Percentiles rank a stretch among this genome's conserved stretches.
Evolutionary conservation across 2,888 invertebrate genomes (phyloP).

Genomic region (Onthophagus sagittarius): DNA sequence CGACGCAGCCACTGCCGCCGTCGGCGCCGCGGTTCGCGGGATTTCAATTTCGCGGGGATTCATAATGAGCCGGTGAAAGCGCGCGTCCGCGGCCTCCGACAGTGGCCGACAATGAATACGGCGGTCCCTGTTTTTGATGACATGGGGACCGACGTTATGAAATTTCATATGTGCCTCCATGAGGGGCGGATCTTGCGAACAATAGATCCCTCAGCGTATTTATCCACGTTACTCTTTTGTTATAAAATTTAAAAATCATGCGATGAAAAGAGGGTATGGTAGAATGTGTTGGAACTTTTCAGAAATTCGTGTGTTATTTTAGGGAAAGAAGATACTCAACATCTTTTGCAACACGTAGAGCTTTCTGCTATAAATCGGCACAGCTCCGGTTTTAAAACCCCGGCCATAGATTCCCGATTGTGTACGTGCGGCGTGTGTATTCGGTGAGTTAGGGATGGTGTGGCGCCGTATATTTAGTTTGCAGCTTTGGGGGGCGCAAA

Average conservation of each 20-base stretch:
- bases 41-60: background rate
- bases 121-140: background rate
- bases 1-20: background rate
- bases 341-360: no score
- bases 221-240: background rate
- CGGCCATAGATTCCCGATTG: constrained; percentile 10
- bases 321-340: background rate
- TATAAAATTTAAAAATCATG: background rate
- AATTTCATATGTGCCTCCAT: background rate
- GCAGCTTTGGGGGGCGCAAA: constrained; percentile 34
- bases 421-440: constrained; percentile 8
- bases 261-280: background rate
- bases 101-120: background rate
- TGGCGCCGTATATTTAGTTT: constrained; percentile 18
- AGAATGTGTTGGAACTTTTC: no score
- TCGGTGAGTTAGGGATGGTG: constrained; percentile 15
- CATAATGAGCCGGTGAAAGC: background rate
- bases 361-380: background rate
- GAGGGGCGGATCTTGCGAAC: background rate
- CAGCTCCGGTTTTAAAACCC: background rate
- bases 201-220: background rate
- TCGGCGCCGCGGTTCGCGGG: background rate
- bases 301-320: background rate
- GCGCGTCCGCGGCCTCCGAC: background rate
- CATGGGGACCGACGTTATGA: background rate